These are phyloP conservation scores for Istiophorus platypterus DNA, from an alignment of 2,113 vertebrate genomes.

Conservation along the genomic window DNA sequence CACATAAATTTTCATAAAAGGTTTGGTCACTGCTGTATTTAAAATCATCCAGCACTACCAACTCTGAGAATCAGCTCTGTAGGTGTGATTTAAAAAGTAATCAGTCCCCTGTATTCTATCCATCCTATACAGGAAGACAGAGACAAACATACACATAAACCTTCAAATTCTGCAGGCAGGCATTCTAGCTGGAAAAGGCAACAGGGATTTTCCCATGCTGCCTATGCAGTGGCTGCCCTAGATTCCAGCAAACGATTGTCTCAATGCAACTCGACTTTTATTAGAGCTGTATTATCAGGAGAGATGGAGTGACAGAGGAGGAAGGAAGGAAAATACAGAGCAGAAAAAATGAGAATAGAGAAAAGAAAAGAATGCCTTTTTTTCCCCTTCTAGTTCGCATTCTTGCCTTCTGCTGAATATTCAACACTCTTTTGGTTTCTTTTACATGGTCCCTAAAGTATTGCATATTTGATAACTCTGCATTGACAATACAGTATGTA, in stretches of 20 bases:
- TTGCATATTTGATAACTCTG: constrained; percentile 4
- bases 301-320: constrained; percentile 44
- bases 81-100: constrained; percentile 6
- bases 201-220: constrained; percentile 79
- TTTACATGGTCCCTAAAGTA: neutral
- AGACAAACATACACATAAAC: constrained; percentile 20
- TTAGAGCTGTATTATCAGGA: constrained; percentile 75
- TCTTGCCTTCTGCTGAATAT: constrained; percentile 55
- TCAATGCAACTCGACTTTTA: constrained; percentile 76
- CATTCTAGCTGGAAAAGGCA: constrained; percentile 53
- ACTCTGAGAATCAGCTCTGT: neutral
- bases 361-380: constrained; percentile 10
- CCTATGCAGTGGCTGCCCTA: constrained; percentile 78
- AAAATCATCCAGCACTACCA: neutral
- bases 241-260: constrained; percentile 77
- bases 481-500: neutral
- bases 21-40: neutral
- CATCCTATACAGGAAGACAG: constrained; percentile 8
- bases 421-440: constrained; percentile 34
- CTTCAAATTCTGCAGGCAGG: constrained; percentile 37
- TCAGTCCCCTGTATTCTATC: neutral
- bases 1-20: neutral
- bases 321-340: constrained; percentile 17
- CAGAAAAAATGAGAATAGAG: constrained; percentile 33
- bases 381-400: constrained; percentile 46